A percentile compares a stretch with the other conserved stretches of the same genome.
Evolutionary conservation across 1,140 invertebrate species (phyloP).

Genomic region (Heterodera carotae): DNA sequence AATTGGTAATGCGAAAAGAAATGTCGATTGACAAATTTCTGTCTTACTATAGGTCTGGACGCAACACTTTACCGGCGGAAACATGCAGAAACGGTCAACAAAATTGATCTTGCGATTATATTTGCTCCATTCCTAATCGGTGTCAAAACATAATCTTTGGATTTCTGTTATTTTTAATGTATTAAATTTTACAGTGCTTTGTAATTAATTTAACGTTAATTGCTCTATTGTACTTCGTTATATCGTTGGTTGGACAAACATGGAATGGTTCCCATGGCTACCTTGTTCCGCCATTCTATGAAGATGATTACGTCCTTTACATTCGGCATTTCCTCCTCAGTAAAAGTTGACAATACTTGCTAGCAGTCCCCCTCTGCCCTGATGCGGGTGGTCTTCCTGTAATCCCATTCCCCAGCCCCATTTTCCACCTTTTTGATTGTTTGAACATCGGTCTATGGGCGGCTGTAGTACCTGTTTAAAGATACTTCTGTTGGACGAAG

Average conservation of each 20-base stretch:
- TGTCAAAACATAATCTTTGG: not conserved
- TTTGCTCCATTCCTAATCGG: constrained; percentile 35
- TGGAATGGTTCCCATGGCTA: not conserved
- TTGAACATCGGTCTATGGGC: not conserved
- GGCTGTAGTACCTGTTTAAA: constrained; percentile 20
- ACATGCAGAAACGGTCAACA: constrained; percentile 33
- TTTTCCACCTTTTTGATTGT: not conserved
- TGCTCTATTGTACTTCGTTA: no score
- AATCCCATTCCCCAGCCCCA: not conserved
- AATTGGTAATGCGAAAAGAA: no score
- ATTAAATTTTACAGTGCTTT: no score
- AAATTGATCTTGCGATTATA: constrained; percentile 36
- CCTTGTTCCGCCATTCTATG: not conserved
- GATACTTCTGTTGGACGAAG: constrained; percentile 9
- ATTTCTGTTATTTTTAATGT: not conserved
- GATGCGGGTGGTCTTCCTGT: not conserved
- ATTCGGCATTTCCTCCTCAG: not conserved
- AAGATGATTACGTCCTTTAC: not conserved
- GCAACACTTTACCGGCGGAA: constrained; percentile 31
- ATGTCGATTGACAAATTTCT: constrained; percentile 6
- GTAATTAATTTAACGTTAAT: no score
- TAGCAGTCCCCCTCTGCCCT: no score
- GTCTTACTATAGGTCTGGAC: constrained; percentile 32
- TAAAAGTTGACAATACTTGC: no score
- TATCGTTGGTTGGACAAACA: no score